Conservation (phyloP, 1,140 invertebrate genomes). For the Atopsyche davidsoni region DNA sequence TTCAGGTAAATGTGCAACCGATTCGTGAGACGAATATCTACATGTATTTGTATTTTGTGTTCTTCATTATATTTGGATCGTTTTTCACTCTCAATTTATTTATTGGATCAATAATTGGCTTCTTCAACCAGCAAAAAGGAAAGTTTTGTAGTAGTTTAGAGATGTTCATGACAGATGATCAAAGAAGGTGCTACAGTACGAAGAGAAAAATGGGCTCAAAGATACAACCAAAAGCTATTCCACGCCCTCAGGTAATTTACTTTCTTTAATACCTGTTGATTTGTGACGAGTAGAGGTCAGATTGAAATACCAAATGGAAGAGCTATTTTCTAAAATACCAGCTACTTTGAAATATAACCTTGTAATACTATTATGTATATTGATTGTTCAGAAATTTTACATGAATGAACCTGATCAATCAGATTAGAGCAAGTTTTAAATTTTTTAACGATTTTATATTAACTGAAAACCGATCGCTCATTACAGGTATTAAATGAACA, state of each 20-base stretch:
- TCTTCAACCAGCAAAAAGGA: slow-evolving; percentile 99
- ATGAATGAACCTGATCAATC: background rate
- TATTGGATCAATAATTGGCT: slow-evolving; percentile 97
- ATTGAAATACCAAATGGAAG: background rate
- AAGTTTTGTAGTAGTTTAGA: slow-evolving; percentile 95
- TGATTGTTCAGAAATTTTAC: background rate
- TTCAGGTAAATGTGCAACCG: slow-evolving; percentile 64
- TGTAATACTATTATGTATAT: background rate
- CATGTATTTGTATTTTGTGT: slow-evolving; percentile 97
- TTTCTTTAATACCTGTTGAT: background rate
- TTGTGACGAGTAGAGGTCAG: too few relatives aligned
- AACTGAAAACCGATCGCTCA: too few relatives aligned
- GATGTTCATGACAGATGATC: slow-evolving; percentile 99
- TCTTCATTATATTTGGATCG: slow-evolving; percentile 95
- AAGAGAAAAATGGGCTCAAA: slow-evolving; percentile 99
- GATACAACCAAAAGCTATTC: slow-evolving; percentile 95
- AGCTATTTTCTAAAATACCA: background rate
- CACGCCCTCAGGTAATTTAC: slow-evolving; percentile 78
- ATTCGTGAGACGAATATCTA: slow-evolving; percentile 89
- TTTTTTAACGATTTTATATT: too few relatives aligned
- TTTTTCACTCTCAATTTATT: slow-evolving; percentile 97
- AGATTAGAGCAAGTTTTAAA: background rate
- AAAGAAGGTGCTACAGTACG: slow-evolving; percentile 99
- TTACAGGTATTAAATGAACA: too few relatives aligned
- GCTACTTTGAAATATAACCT: too few relatives aligned